Evolutionary conservation across 2,888 invertebrate species (phyloP).

Genomic region (Rhamphomyia laevipes): DNA sequence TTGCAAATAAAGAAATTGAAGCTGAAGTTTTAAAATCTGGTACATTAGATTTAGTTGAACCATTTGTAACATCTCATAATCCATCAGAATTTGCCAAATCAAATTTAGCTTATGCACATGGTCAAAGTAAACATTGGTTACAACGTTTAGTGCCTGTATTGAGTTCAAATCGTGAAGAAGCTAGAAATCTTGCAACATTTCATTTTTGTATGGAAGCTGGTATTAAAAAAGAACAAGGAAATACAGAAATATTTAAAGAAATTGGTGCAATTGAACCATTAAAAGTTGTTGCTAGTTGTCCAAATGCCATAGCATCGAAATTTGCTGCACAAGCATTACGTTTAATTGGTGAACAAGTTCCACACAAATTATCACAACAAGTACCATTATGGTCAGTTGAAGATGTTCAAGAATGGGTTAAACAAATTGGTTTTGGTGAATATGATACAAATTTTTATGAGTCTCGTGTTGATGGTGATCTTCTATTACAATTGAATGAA

Average conservation of each 20-base stretch:
- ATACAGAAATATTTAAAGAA: constrained; percentile 81
- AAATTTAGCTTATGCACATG: constrained; percentile 85
- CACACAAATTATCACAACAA: constrained; percentile 95
- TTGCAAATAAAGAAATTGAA: constrained; percentile 96
- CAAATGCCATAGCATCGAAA: constrained; percentile 94
- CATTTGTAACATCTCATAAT: constrained; percentile 88
- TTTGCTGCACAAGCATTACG: constrained; percentile 88
- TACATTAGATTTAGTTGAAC: constrained; percentile 92
- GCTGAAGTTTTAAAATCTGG: constrained; percentile 91
- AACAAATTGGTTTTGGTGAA: constrained; percentile 88
- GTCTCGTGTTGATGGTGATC: constrained; percentile 93
- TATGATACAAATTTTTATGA: constrained; percentile 74
- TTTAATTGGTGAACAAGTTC: constrained; percentile 91
- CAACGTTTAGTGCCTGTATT: constrained; percentile 85
- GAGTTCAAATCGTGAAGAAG: constrained; percentile 90
- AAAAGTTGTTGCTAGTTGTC: constrained; percentile 93
- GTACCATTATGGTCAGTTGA: constrained; percentile 95
- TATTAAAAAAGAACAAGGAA: constrained; percentile 88
- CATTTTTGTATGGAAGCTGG: constrained; percentile 99
- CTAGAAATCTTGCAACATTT: constrained; percentile 91
- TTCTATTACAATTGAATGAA: constrained; percentile 82
- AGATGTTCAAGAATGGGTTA: constrained; percentile 97
- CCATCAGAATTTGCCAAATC: constrained; percentile 91
- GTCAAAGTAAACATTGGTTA: constrained; percentile 92
- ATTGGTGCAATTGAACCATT: constrained; percentile 92